These are phyloP conservation scores for Elephantulus edwardii DNA, from an alignment of 2,113 vertebrate genomes.

Conservation along the genomic window DNA sequence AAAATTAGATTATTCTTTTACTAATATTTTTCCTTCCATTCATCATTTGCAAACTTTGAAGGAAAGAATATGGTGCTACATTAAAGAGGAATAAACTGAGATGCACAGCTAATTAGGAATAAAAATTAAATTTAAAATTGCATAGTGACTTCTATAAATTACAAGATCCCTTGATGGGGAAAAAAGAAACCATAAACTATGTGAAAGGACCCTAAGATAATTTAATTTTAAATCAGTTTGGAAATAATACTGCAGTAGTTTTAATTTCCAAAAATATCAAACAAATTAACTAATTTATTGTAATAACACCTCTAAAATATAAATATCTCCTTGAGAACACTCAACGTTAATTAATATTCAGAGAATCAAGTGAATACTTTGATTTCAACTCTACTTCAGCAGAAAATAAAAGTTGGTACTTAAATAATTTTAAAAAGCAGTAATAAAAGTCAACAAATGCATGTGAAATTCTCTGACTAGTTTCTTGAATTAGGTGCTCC, in stretches of 20 bases:
- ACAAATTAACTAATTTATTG: slow-evolving; percentile 20
- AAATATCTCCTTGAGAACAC: background rate
- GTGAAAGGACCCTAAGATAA: background rate
- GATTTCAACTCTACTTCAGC: background rate
- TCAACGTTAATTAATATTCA: slow-evolving; percentile 53
- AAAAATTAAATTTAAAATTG: background rate
- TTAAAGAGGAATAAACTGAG: background rate
- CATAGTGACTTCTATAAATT: background rate
- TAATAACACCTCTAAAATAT: slow-evolving; percentile 23
- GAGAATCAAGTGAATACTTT: background rate
- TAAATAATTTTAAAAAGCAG: background rate
- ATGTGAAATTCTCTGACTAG: too few relatives aligned
- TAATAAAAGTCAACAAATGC: too few relatives aligned
- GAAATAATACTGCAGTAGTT: background rate
- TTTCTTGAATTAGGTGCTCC: too few relatives aligned
- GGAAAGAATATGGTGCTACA: background rate
- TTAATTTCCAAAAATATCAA: slow-evolving; percentile 34
- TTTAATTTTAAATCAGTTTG: slow-evolving; percentile 2
- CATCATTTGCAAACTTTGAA: background rate
- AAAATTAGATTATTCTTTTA: background rate
- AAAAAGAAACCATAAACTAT: background rate
- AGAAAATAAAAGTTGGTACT: background rate
- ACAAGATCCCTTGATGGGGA: background rate
- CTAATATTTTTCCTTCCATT: background rate
- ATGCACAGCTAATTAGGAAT: too few relatives aligned